Evolutionary conservation across 2,797 vertebrate genomes (phyloP).

Genomic region (Steatocranus sp.): DNA sequence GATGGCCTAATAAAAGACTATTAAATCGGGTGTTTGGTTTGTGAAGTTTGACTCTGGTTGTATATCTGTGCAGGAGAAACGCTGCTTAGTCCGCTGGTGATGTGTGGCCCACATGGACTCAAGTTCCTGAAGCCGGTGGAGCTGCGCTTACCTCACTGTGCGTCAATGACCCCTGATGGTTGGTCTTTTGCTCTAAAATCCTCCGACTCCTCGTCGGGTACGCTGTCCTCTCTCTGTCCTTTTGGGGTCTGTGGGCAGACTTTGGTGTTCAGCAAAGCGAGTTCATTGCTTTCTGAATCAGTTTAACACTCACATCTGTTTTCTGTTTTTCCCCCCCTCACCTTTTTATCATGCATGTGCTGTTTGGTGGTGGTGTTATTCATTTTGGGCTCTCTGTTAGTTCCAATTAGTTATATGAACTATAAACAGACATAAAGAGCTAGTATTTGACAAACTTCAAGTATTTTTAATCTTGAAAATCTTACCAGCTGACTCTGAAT

Average conservation of each 20-base stretch:
- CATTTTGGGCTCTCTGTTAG: not conserved
- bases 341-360: conserved; percentile 12
- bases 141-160: conserved; percentile 99
- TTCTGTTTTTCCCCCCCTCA: not conserved
- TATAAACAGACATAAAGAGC: not conserved
- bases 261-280: conserved; percentile 36
- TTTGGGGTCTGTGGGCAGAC: conserved; percentile 77
- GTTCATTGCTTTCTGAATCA: conserved; percentile 12
- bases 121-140: conserved; percentile 99
- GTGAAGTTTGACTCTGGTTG: conserved; percentile 1
- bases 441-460: not conserved
- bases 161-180: conserved; percentile 99
- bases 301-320: conserved; percentile 13
- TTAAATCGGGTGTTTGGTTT: not conserved
- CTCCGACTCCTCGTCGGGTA: conserved; percentile 99
- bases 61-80: conserved; percentile 84
- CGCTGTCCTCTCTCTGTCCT: conserved; percentile 94
- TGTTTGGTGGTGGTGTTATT: not conserved
- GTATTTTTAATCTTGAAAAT: not conserved
- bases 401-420: not conserved
- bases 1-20: not conserved
- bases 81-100: conserved; percentile 94
- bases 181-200: conserved; percentile 99
- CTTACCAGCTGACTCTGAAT: not conserved
- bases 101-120: conserved; percentile 98